These are phyloP conservation scores for Vandiemenella viatica DNA, from an alignment of 2,888 invertebrate genomes.

Conservation along the genomic window DNA sequence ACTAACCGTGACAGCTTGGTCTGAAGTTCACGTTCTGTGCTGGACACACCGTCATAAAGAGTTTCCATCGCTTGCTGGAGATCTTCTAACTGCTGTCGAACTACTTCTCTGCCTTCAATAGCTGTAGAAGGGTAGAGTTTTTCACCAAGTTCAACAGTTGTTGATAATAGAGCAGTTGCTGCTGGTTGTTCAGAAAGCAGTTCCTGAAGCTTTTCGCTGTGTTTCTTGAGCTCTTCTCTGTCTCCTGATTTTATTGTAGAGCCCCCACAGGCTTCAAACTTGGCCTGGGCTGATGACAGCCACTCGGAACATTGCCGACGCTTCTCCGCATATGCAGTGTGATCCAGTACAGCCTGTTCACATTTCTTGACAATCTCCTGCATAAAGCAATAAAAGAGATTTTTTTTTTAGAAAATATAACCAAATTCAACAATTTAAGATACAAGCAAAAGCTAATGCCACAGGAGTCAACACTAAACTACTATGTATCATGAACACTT, in stretches of 20 bases:
- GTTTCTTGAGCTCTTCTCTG: conserved; percentile 51
- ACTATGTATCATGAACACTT: no score
- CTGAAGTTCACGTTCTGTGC: conserved; percentile 64
- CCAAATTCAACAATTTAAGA: no score
- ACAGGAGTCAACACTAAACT: no score
- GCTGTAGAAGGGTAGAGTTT: conserved; percentile 76
- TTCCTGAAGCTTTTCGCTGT: conserved; percentile 55
- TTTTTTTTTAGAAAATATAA: no score
- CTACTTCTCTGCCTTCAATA: conserved; percentile 69
- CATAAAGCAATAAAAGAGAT: conserved; percentile 9
- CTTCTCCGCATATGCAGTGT: conserved; percentile 63
- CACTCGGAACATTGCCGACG: conserved; percentile 72
- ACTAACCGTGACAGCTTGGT: conserved; percentile 50
- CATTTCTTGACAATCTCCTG: conserved; percentile 80
- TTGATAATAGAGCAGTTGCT: conserved; percentile 60
- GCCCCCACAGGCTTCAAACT: conserved; percentile 49
- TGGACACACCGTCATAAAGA: conserved; percentile 64
- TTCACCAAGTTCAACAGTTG: conserved; percentile 75
- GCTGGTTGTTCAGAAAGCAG: conserved; percentile 58
- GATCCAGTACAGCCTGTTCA: conserved; percentile 72
- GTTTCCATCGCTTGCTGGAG: conserved; percentile 68
- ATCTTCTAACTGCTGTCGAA: conserved; percentile 68
- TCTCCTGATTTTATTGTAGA: conserved; percentile 35
- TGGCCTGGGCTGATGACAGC: conserved; percentile 58
- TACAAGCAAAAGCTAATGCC: no score